Evolutionary conservation across 2,888 invertebrate genomes (phyloP), one percentile per base, ranked within the genome.

Genomic region (Oligia strigilis): DNA sequence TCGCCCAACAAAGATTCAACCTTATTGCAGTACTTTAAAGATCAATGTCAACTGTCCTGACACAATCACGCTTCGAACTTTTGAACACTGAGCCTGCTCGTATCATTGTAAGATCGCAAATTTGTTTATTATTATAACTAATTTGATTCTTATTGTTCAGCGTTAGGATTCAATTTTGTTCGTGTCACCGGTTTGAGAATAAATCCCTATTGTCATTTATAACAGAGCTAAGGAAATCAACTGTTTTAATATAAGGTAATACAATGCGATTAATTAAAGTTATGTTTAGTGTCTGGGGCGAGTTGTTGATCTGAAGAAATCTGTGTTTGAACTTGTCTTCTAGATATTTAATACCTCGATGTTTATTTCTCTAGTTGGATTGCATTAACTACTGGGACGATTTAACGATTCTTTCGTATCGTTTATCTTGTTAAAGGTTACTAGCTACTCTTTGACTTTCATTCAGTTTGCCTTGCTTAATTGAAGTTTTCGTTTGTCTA

Each of bases 151-250:
- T 93, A 92, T 83, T n/a, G 29, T 75, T 76, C 19, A 14, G 70
- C 1, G 3, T 72, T 92, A 93, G 72, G 86, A 91, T 91, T 90
- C 62, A 90, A 74, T 87, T 90, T 91, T 46, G 70, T 73, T 72
- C 75, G 72, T 77, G 49, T 52, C 29, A 58, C 9, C 9, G 23
- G 29, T 78, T 86, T 85, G 85, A 79, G 88, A 92, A 94, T 92
- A 93, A 93, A 93, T 93, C 89, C 90, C 92, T 92, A 92, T 93
- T 93, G 94, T 94, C 93, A 93, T 93, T 93, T 94, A 92, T 86
- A 88, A 89, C 90, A 85, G 89, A 85, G 91, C 92, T 92, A 90
- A 92, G 93, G 93, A 93, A 94, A 85, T 85, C 84, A 87, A 94
- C 92, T 92, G 92, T 94, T 93, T 88, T 93, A 93, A 93, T 93